A percentile compares a stretch with the other conserved stretches of the same genome.
These are phyloP conservation scores for Leucophenga maculata DNA, from an alignment of 2,888 invertebrate species.

Conservation along the genomic window DNA sequence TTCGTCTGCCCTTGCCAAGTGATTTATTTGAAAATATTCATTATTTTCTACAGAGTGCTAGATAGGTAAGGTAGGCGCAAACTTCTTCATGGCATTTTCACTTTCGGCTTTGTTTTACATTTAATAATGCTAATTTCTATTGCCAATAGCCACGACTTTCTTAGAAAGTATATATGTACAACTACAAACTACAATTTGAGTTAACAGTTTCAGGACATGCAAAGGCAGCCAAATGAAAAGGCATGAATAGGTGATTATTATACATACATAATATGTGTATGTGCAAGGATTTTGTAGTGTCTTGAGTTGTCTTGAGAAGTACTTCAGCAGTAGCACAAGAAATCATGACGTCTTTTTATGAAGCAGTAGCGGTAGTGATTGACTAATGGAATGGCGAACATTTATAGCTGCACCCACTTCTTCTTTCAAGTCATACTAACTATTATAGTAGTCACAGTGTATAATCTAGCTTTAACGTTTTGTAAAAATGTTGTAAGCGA, in stretches of 20 bases:
- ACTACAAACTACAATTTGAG: slow-evolving; percentile 1
- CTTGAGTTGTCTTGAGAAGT: no score
- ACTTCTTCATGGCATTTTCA: not conserved
- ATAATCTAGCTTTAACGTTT: no score
- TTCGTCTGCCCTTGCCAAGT: slow-evolving; percentile 34
- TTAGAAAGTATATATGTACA: not conserved
- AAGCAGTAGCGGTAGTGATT: not conserved
- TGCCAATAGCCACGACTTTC: slow-evolving; percentile 33
- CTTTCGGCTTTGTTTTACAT: slow-evolving; percentile 50
- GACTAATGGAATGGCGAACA: not conserved
- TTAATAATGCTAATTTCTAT: slow-evolving; percentile 62
- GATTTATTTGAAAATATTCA: slow-evolving; percentile 63
- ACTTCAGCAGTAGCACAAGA: not conserved
- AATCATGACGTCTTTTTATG: slow-evolving; percentile 2
- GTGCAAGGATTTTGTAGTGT: not conserved
- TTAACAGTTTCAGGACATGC: slow-evolving; percentile 60
- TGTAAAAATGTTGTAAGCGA: slow-evolving; percentile 6
- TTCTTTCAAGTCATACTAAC: not conserved
- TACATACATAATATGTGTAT: not conserved
- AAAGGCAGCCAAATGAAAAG: slow-evolving; percentile 33
- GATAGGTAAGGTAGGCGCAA: no score
- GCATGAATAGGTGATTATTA: not conserved
- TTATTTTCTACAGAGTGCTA: slow-evolving; percentile 52
- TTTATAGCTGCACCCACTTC: slow-evolving; percentile 1
- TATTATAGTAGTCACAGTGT: no score